Conservation (phyloP, 2,797 vertebrate species). For the Clamator glandarius region DNA sequence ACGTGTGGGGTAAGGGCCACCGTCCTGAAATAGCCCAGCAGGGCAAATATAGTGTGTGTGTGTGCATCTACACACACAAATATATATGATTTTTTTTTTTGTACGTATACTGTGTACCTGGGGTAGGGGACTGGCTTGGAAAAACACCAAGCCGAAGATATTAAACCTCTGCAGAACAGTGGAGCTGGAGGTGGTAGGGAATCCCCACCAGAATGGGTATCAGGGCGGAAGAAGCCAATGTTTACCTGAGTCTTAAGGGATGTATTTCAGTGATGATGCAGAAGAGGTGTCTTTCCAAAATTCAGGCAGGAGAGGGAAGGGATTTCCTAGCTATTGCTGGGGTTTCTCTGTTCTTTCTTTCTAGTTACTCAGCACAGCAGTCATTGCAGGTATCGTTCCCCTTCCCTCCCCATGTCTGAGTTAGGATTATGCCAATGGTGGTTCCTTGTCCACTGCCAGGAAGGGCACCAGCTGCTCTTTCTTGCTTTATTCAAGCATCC, state of each 20-base stretch:
- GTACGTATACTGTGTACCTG: too few species aligned
- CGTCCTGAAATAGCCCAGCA: rapidly evolving
- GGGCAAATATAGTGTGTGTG: not conserved
- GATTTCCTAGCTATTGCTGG: not conserved
- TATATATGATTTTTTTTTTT: not conserved
- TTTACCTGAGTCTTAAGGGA: not conserved
- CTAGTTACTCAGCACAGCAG: rapidly evolving
- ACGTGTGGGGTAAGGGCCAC: slow-evolving; percentile 73
- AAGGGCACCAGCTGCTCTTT: rapidly evolving
- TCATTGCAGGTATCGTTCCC: rapidly evolving
- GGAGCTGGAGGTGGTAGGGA: not conserved
- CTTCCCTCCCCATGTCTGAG: not conserved
- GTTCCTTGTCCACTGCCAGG: not conserved
- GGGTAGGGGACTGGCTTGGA: not conserved
- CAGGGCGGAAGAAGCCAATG: not conserved
- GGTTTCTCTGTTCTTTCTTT: not conserved
- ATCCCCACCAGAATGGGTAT: not conserved
- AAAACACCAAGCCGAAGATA: not conserved
- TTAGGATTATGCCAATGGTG: rapidly evolving
- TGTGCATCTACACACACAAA: rapidly evolving
- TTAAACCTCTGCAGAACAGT: not conserved
- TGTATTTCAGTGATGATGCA: not conserved
- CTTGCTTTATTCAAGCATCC: rapidly evolving
- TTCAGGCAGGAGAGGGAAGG: not conserved
- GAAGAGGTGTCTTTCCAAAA: not conserved